phyloP scores from a whole-genome alignment of 2,797 vertebrate species.

The Yasuhikotakia modesta region DNA sequence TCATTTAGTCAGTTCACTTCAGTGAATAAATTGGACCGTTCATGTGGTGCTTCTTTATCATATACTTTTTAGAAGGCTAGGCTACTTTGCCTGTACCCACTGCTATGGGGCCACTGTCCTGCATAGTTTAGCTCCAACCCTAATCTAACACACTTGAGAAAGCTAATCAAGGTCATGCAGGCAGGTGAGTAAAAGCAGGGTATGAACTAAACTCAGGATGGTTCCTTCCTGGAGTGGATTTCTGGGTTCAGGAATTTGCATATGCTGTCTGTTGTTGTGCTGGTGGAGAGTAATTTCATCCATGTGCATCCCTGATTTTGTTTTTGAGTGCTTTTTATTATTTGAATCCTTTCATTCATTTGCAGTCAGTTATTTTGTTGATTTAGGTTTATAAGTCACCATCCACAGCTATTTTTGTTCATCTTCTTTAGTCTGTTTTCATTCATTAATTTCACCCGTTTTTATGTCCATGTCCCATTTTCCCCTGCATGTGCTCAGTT shows the following conservation, averaged over 20 bases:
- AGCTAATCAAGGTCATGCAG: no score
- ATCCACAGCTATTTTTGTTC: conserved; percentile 17
- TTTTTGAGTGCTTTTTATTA: background rate
- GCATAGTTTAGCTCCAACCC: no score
- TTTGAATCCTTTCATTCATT: background rate
- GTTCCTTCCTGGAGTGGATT: no score
- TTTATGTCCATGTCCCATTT: conserved; percentile 54
- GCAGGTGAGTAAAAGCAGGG: no score
- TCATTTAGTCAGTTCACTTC: background rate
- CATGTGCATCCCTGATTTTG: background rate
- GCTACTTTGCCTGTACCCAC: no score
- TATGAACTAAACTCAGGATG: no score
- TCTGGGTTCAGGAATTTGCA: background rate
- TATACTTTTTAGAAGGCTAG: no score
- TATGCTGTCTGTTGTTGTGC: background rate
- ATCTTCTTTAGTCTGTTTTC: conserved; percentile 41
- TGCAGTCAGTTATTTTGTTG: background rate
- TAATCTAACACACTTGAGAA: no score
- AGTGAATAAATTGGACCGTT: no score
- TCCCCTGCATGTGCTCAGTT: conserved; percentile 75
- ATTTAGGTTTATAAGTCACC: background rate
- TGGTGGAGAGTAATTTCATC: no score
- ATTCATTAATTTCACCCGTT: conserved; percentile 43
- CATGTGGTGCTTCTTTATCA: no score
- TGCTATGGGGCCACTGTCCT: no score